Evolutionary conservation across 1,140 invertebrate species (phyloP).

Genomic region (Helicoverpa zea): DNA sequence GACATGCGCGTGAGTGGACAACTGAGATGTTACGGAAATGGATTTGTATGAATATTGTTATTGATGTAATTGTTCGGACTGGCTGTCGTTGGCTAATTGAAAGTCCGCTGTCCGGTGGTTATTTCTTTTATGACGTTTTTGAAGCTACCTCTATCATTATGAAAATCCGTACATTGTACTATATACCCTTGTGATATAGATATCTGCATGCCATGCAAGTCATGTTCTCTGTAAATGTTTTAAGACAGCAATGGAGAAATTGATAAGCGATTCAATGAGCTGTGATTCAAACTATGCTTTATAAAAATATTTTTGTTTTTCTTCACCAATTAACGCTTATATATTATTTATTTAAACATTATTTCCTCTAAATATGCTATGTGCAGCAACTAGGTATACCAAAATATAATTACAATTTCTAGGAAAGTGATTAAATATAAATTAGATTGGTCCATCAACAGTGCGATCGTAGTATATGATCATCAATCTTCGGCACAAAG

Average conservation of each 20-base stretch:
- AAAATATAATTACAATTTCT: not conserved
- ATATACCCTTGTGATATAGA: too few relatives aligned
- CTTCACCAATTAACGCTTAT: too few relatives aligned
- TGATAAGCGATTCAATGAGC: too few relatives aligned
- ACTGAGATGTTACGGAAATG: slow-evolving; percentile 34
- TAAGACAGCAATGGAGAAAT: too few relatives aligned
- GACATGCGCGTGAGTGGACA: slow-evolving; percentile 29
- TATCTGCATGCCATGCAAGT: too few relatives aligned
- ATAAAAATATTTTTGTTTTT: too few relatives aligned
- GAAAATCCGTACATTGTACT: too few relatives aligned
- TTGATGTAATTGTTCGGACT: slow-evolving; percentile 29
- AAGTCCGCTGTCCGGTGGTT: not conserved
- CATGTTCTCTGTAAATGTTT: too few relatives aligned
- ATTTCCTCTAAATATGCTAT: not conserved
- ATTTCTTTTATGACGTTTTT: not conserved
- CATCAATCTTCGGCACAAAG: slow-evolving; percentile 23
- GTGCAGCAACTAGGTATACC: not conserved
- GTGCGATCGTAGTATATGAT: not conserved
- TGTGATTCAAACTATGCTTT: too few relatives aligned
- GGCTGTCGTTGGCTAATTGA: slow-evolving; percentile 21
- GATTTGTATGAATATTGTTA: slow-evolving; percentile 35
- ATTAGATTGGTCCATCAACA: not conserved
- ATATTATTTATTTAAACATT: too few relatives aligned
- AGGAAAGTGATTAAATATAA: not conserved
- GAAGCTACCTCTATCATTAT: too few relatives aligned